Conservation (phyloP, 2,797 vertebrate genomes). For the Pantherophis vulpinus region DNA sequence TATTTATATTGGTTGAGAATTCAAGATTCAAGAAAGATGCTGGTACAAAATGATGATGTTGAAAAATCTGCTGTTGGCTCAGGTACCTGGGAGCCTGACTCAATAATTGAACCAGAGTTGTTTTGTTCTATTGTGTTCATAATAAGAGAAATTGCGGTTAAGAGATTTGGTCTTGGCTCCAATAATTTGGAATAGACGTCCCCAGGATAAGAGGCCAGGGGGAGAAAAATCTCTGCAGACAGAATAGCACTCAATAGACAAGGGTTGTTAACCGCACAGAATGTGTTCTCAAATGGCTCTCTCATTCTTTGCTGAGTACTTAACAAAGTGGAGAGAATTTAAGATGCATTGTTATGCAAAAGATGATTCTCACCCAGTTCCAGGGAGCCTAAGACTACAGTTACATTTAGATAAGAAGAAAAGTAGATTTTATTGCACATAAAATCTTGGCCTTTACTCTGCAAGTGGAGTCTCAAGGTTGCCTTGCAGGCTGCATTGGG, state of each 20-base stretch:
- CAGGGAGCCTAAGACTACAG: neutral
- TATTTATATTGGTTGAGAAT: neutral
- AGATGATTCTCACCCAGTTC: neutral
- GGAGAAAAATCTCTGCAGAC: neutral
- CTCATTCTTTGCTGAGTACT: neutral
- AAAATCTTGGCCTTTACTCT: neutral
- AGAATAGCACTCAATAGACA: neutral
- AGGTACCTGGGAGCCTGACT: neutral
- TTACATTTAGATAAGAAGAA: neutral
- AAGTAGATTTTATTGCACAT: neutral
- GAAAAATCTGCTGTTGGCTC: neutral
- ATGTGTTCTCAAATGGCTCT: neutral
- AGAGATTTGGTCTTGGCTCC: neutral
- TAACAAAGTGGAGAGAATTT: neutral
- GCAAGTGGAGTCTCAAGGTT: neutral
- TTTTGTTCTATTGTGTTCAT: neutral
- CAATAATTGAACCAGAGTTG: neutral
- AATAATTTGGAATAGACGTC: neutral
- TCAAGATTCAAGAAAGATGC: neutral
- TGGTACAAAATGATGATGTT: neutral
- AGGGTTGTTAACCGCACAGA: neutral
- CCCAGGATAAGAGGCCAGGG: neutral
- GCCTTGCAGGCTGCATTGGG: neutral
- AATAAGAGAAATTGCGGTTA: neutral
- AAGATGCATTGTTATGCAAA: neutral